phyloP scores from a whole-genome alignment of 1,140 invertebrate species.

The Euwallacea similis region DNA sequence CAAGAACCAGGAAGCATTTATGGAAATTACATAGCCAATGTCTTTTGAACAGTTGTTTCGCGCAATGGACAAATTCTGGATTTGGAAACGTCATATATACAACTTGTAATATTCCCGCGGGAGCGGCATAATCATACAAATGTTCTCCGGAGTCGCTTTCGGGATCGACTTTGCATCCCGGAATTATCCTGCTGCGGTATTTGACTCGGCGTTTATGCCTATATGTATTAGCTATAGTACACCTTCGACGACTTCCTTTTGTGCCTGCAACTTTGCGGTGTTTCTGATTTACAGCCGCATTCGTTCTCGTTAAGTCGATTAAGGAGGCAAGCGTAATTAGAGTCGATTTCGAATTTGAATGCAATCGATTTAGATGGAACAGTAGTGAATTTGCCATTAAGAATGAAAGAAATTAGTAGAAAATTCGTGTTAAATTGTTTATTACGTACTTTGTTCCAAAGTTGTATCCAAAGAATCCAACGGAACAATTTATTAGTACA shows the following conservation, averaged over 20 bases:
- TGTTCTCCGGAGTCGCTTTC: conserved; percentile 17
- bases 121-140: conserved; percentile 28
- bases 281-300: conserved; percentile 15
- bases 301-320: neutral
- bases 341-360: too few species aligned
- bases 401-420: too few species aligned
- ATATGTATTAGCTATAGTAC: conserved; percentile 23
- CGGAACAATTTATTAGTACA: too few species aligned
- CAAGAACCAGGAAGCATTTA: too few species aligned
- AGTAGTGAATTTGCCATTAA: too few species aligned
- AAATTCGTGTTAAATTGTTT: too few species aligned
- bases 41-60: conserved; percentile 7
- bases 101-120: conserved; percentile 28
- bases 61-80: conserved; percentile 29
- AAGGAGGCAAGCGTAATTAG: too few species aligned
- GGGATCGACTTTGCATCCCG: conserved; percentile 25
- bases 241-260: conserved; percentile 21
- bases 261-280: conserved; percentile 11
- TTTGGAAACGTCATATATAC: conserved; percentile 26
- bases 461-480: too few species aligned
- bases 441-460: too few species aligned
- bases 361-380: too few species aligned
- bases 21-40: conserved; percentile 2
- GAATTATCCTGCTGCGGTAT: conserved; percentile 27
- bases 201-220: conserved; percentile 26